phyloP scores from a whole-genome alignment of 2,113 vertebrate genomes.

The Trogon surrucura region DNA sequence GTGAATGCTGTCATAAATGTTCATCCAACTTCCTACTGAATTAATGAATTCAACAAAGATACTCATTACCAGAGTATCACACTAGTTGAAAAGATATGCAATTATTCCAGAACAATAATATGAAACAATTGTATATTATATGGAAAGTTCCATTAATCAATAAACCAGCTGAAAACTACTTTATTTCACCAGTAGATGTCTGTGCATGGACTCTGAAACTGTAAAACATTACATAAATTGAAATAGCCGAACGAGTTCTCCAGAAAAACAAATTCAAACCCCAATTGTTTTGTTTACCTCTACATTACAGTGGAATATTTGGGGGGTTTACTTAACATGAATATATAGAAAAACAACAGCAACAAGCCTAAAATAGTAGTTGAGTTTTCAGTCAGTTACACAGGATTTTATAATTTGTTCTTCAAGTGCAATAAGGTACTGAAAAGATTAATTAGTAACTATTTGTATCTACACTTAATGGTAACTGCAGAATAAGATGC shows the following conservation, averaged over 20 bases:
- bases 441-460: not conserved
- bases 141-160: not conserved
- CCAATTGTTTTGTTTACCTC: not conserved
- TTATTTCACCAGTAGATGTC: not conserved
- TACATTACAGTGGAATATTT: not conserved
- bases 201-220: not conserved
- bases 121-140: not conserved
- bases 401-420: not conserved
- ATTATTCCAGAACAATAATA: not conserved
- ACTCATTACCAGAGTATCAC: not conserved
- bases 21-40: not conserved
- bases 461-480: not conserved
- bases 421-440: not conserved
- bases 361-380: not conserved
- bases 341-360: not conserved
- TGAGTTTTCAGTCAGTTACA: not conserved
- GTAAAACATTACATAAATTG: not conserved
- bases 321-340: not conserved
- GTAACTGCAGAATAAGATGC: not conserved
- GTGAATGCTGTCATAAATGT: not conserved
- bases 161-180: not conserved
- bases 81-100: not conserved
- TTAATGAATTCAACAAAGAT: not conserved
- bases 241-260: not conserved
- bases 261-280: not conserved